Evolutionary conservation across 2,113 vertebrate species (phyloP).

Genomic region (Motacilla tschutschensis): DNA sequence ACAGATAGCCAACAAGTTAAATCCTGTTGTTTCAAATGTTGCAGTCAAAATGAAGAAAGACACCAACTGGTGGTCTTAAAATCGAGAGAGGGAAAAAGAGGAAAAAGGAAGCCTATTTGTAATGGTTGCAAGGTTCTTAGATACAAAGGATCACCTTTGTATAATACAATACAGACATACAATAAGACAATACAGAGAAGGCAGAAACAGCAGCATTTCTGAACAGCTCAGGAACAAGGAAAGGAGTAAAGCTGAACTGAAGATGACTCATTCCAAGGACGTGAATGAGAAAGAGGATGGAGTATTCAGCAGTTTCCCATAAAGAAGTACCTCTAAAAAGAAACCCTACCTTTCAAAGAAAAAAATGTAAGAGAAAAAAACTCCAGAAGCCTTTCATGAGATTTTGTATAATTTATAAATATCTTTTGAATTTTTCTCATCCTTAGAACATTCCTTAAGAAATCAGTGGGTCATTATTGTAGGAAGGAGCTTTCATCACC

Average conservation of each 20-base stretch:
- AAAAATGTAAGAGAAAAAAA: not conserved
- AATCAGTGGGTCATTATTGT: not conserved
- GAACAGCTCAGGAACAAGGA: not conserved
- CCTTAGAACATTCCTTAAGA: not conserved
- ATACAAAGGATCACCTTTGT: not conserved
- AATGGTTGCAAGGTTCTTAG: not conserved
- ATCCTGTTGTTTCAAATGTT: not conserved
- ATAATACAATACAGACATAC: not conserved
- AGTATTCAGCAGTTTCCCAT: not conserved
- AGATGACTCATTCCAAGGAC: not conserved
- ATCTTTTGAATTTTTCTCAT: not conserved
- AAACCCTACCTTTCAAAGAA: not conserved
- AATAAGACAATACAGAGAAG: not conserved
- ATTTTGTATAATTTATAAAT: conserved; percentile 6
- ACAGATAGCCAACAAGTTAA: not conserved
- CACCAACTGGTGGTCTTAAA: not conserved
- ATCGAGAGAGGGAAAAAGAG: not conserved
- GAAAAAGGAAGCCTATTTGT: not conserved
- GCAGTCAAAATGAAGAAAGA: not conserved
- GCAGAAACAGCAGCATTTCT: not conserved
- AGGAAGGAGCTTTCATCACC: not conserved
- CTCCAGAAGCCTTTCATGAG: fast-evolving
- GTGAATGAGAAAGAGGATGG: not conserved
- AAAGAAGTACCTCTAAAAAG: not conserved
- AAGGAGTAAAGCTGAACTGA: not conserved